phyloP scores from a whole-genome alignment of 2,888 invertebrate species.

The Cloeon dipterum region DNA sequence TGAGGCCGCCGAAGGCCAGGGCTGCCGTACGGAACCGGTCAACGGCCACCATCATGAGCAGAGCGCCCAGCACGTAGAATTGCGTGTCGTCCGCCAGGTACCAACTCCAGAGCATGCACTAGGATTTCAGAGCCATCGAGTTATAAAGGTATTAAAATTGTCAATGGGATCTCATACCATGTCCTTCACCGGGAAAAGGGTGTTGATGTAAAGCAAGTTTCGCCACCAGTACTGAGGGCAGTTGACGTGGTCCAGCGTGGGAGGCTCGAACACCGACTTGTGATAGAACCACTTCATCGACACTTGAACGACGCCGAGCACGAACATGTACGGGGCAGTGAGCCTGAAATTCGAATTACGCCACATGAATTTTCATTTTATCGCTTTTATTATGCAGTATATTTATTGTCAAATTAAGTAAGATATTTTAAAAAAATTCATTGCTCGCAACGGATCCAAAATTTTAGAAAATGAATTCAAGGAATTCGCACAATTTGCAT shows the following conservation, averaged over 20 bases:
- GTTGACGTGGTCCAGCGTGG: constrained; percentile 42
- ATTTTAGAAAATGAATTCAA: not conserved
- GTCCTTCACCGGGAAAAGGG: constrained; percentile 47
- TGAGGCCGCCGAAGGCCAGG: constrained; percentile 33
- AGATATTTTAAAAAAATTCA: not conserved
- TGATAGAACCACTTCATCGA: constrained; percentile 45
- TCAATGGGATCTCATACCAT: constrained; percentile 43
- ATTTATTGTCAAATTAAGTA: not conserved
- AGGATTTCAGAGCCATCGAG: constrained; percentile 12
- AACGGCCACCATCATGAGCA: constrained; percentile 56
- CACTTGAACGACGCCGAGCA: constrained; percentile 49
- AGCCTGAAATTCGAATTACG: constrained; percentile 25
- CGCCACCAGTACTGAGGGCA: constrained; percentile 65
- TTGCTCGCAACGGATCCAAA: no score
- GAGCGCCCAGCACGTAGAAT: constrained; percentile 61
- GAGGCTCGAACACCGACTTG: constrained; percentile 47
- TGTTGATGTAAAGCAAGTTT: constrained; percentile 58
- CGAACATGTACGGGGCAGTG: constrained; percentile 61
- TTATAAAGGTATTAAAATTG: not conserved
- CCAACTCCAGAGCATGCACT: constrained; percentile 89
- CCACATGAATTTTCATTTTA: not conserved
- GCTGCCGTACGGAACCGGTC: constrained; percentile 59
- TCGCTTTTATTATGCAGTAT: not conserved
- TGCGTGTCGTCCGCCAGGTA: constrained; percentile 72
- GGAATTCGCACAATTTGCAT: not conserved